These are phyloP conservation scores for Dromococcyx pavoninus DNA, from an alignment of 2,797 vertebrate genomes.

Conservation along the genomic window DNA sequence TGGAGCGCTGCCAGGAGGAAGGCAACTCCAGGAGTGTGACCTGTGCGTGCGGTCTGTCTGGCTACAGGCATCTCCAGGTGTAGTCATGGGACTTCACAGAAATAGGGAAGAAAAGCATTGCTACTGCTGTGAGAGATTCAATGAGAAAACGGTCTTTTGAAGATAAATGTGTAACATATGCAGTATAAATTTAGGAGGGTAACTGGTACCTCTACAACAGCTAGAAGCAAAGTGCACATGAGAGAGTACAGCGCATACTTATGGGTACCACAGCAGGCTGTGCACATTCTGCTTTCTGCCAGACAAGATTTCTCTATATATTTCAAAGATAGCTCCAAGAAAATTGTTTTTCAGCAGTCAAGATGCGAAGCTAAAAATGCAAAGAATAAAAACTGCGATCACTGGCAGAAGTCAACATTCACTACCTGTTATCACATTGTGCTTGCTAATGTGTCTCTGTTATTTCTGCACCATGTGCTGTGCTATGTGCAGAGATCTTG, in stretches of 20 bases:
- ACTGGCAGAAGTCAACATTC: background rate
- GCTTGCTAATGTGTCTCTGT: background rate
- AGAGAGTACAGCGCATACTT: background rate
- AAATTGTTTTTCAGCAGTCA: background rate
- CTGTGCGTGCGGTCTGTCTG: accelerated
- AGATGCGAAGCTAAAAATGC: background rate
- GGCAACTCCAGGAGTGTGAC: accelerated
- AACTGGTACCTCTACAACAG: background rate
- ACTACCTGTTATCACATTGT: background rate
- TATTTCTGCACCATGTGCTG: background rate
- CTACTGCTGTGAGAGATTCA: background rate
- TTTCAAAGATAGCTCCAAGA: conserved; percentile 21
- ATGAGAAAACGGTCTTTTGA: background rate
- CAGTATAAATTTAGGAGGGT: background rate
- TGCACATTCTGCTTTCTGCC: background rate
- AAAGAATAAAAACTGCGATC: background rate
- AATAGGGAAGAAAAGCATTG: background rate
- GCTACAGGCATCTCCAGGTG: background rate
- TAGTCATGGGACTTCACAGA: background rate
- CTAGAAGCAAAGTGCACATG: background rate
- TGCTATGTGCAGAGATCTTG: background rate
- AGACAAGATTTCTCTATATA: background rate
- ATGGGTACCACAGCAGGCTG: background rate
- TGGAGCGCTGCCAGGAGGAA: background rate
- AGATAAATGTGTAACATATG: background rate